Base-by-base conservation (phyloP, 2,797 vertebrate genomes). In the Stomatorhinus walkeri region DNA sequence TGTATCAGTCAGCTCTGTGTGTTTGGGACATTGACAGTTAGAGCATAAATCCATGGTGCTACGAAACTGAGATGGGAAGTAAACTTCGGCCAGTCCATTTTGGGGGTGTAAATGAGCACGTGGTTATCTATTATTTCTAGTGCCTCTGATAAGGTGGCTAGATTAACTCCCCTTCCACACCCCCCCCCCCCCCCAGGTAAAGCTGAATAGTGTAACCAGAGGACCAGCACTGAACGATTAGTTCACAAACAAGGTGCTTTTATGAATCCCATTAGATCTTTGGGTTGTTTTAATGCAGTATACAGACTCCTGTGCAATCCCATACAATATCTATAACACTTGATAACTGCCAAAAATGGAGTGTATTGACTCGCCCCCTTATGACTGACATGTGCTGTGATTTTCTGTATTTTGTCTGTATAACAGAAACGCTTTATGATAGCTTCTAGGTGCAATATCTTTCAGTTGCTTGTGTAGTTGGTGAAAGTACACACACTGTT, bases 21-120 rank as follows among this genome's bases (percentile, higher is more conserved):
- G 36, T 86, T 89, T 83, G 88, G 52, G 24, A 24, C 88, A 87
- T 87, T 40, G 64, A 89, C 85, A n/a, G 14, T 43, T 89, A 61
- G 52, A 89, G 81, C 85, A 81, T 32, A 56, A 56, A 86, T 88
- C 32, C 52, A 56, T 91, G 91, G 91, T 91, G 91, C 91, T 91
- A 91, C 61, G 19, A 61, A 72, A 83, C 90, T 48, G 14, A 52
- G 24, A 59, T 22, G 32, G 52, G 28, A 54, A 36, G 85, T 59
- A 16, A 56, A 84, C 48, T 79, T 79, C 0, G 7, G 28, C 32
- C 52, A 36, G 32, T 54, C 51, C 28, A 24, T 87, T 87, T 56
- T 87, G 51, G 12, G 52, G 28, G 32, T 54, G 32, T 56, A 86
- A 59, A 86, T n/a, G 14, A 84, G 28, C 16, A 36, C 5, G 85